phyloP scores from a whole-genome alignment of 2,797 vertebrate genomes.

The Tympanoctomys barrerae region DNA sequence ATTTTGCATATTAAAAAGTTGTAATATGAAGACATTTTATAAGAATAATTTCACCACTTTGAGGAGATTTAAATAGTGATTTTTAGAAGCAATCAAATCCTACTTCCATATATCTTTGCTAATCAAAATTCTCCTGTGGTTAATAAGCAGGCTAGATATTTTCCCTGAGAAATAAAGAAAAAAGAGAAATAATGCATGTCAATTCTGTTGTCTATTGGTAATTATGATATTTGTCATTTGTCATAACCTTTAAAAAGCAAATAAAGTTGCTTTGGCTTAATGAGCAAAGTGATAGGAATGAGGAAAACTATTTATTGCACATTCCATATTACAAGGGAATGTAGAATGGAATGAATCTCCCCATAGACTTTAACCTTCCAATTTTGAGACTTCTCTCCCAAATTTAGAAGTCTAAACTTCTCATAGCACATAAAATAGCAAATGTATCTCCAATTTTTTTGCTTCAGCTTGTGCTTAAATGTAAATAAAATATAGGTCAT shows the following conservation, averaged over 20 bases:
- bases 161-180: constrained; percentile 7
- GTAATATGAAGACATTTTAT: constrained; percentile 44
- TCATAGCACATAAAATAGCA: not conserved
- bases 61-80: not conserved
- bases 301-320: constrained; percentile 68
- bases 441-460: not conserved
- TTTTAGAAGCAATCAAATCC: constrained; percentile 16
- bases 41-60: not conserved
- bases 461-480: not conserved
- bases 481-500: not conserved
- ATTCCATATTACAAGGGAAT: constrained; percentile 69
- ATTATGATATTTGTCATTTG: not conserved
- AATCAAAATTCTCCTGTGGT: not conserved
- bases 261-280: constrained; percentile 42
- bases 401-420: constrained; percentile 56
- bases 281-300: constrained; percentile 14
- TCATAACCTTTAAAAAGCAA: constrained; percentile 35
- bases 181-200: not conserved
- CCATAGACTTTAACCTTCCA: constrained; percentile 71
- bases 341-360: constrained; percentile 57
- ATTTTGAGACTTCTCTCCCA: constrained; percentile 59
- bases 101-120: not conserved
- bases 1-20: constrained; percentile 8
- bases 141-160: not conserved
- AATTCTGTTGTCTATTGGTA: not conserved